Evolutionary conservation across 2,113 vertebrate species (phyloP).

Genomic region (Pseudorhombus dupliciocellatus): DNA sequence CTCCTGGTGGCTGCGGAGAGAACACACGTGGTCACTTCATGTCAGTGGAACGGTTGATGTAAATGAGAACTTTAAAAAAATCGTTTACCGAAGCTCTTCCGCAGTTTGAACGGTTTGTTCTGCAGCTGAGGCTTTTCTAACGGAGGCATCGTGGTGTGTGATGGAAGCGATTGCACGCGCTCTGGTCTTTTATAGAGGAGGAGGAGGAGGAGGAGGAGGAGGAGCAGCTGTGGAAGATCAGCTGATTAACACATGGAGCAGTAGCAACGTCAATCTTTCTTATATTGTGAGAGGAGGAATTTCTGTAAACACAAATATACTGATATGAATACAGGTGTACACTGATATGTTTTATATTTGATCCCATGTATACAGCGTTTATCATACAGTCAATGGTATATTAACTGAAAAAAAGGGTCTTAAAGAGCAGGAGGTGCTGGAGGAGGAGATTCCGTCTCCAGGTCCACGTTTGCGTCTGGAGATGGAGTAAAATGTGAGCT

Average conservation of each 20-base stretch:
- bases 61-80: no score
- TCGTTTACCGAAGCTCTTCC: constrained; percentile 86
- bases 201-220: not conserved
- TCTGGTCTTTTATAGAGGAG: not conserved
- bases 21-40: not conserved
- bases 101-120: constrained; percentile 85
- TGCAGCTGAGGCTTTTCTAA: constrained; percentile 61
- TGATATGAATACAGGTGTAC: no score
- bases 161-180: not conserved
- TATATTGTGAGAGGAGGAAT: not conserved
- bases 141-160: constrained; percentile 75
- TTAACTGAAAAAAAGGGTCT: no score
- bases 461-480: no score
- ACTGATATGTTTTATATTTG: no score
- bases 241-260: constrained; percentile 62
- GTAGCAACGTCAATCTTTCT: not conserved
- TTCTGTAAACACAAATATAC: no score
- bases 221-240: constrained; percentile 57
- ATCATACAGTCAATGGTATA: no score
- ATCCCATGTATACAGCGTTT: no score
- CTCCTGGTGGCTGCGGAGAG: constrained; percentile 81
- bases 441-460: no score
- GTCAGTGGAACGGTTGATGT: not conserved
- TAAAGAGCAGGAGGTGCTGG: no score
- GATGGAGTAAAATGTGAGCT: no score